Evolutionary conservation across 2,888 invertebrate species (phyloP).

Genomic region (Lasius platythorax): DNA sequence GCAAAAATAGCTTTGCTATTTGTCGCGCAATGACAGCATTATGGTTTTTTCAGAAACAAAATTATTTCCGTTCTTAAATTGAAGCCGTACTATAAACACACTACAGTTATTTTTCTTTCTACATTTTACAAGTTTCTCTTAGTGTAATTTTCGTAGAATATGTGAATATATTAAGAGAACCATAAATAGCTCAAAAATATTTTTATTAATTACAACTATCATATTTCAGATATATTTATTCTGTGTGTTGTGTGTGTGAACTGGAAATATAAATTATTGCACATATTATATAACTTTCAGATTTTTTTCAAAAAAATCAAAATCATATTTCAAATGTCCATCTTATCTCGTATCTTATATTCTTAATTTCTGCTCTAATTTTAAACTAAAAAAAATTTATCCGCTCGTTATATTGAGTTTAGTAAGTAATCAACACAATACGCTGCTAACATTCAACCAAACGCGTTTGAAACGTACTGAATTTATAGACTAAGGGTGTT

Average conservation of each 20-base stretch:
- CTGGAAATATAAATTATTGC: neutral
- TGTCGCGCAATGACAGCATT: neutral
- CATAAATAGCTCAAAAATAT: neutral
- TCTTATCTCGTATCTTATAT: neutral
- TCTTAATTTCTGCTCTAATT: neutral
- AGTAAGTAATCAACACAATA: slow-evolving; percentile 3
- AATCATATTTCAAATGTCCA: neutral
- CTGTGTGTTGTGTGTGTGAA: too few species aligned
- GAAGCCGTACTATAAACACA: slow-evolving; percentile 2
- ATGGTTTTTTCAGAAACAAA: neutral
- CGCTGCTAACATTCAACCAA: slow-evolving; percentile 24
- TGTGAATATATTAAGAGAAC: neutral
- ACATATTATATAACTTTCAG: neutral
- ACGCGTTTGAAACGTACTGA: slow-evolving; percentile 32
- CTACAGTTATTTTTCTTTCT: slow-evolving; percentile 13
- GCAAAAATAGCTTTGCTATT: slow-evolving; percentile 19
- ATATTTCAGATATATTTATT: neutral
- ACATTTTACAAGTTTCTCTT: neutral
- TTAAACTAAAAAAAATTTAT: neutral
- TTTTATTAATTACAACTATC: neutral
- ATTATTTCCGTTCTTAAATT: slow-evolving; percentile 30
- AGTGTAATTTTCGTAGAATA: neutral
- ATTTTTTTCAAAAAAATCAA: neutral
- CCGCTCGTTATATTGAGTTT: slow-evolving; percentile 15
- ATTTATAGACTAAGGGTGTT: slow-evolving; percentile 19